A percentile compares a stretch with the other conserved stretches of the same genome.
These are phyloP conservation scores for Onychomys leucogaster DNA, from an alignment of 2,797 vertebrate genomes.

Conservation along the genomic window DNA sequence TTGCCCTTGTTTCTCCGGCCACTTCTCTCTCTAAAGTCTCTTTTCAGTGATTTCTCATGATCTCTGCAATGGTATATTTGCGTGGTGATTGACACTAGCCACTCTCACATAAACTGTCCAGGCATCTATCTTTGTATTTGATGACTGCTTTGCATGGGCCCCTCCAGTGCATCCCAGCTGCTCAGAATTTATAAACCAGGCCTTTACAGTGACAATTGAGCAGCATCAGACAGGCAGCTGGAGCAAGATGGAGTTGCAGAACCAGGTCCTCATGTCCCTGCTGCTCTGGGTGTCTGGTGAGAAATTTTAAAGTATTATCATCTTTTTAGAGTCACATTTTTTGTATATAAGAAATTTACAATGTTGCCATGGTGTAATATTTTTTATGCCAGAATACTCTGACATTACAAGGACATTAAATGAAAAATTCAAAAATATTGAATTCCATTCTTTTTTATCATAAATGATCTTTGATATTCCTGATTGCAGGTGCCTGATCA, in stretches of 20 bases:
- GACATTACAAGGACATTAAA: neutral
- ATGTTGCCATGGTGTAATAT: neutral
- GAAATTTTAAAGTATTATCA: neutral
- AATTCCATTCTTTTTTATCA: neutral
- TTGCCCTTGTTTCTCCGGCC: neutral
- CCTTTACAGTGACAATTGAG: too few relatives aligned
- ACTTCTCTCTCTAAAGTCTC: neutral
- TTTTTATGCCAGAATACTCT: neutral
- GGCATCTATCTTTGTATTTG: too few relatives aligned
- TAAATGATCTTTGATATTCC: neutral
- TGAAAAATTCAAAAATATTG: rapidly evolving
- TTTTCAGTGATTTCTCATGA: too few relatives aligned
- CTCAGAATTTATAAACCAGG: too few relatives aligned
- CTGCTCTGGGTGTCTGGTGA: neutral
- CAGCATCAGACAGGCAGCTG: neutral
- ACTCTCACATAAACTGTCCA: neutral
- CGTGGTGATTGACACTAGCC: neutral
- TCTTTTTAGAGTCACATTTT: too few relatives aligned
- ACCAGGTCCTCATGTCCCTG: neutral
- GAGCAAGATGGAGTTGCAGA: neutral
- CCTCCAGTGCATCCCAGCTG: too few relatives aligned
- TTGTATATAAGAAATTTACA: neutral
- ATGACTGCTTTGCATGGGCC: neutral
- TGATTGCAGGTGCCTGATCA: neutral
- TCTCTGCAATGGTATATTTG: neutral